Evolutionary conservation across 2,113 vertebrate species (phyloP), one percentile per base, ranked within the genome.

Genomic region (Cyanoramphus novaezelandiae): DNA sequence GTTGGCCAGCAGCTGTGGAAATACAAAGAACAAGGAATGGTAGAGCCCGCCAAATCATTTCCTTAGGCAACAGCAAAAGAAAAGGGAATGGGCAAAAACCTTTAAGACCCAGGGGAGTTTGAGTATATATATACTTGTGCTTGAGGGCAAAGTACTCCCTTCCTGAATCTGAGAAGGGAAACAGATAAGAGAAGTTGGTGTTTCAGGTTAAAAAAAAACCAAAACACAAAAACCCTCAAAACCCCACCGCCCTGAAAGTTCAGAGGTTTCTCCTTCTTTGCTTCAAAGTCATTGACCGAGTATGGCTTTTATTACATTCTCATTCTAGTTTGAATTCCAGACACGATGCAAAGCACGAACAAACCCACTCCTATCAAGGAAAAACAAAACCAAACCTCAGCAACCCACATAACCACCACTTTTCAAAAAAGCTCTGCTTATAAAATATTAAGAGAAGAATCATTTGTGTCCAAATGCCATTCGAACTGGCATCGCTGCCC

Each of bases 1-100:
- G 82, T 74, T 8, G 18, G 84, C 93, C 96, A 95, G 94, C 82
- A 93, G 96, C 95, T 93, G 87, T 92, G 91, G 89, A 96, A 96
- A 95, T 70, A 88, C 75, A 93, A 77, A 95, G 94, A 93, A 90
- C 91, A 96, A 96, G 91, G 81, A 91, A 88, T 35, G 25, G 75
- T 11, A 80, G 49, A 94, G 85, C 59, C 75, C 90, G 92, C 93
- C 94, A 97, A 95, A 91, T 93, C 82, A 91, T 85, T 96, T 96
- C 94, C 87, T 95, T 47, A 49, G n/a, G 93, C 71, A 95, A 88
- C 52, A 86, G 80, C 3, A 7, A 82, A 89, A 93, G 50, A 92
- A 92, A 90, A 87, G 29, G 70, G 52, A 91, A 86, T 20, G 39
- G 86, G 46, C n/a, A 62, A 95, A 89, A 94, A 52, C 67, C 74